Conservation (phyloP, 2,113 vertebrate genomes). For the Spermophilus dauricus region DNA sequence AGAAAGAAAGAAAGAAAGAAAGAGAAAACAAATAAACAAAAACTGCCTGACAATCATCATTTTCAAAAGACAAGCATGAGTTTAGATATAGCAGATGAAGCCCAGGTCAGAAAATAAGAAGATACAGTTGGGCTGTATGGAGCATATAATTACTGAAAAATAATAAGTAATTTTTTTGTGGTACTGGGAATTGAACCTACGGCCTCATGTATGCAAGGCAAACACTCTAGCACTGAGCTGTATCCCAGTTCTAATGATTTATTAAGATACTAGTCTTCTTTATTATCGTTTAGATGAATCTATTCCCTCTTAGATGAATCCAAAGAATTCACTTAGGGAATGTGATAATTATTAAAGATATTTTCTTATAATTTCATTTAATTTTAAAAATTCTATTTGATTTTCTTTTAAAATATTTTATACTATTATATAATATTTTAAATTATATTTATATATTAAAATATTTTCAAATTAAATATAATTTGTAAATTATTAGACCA, state of each 20-base stretch:
- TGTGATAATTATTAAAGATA: not conserved
- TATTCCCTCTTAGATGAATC: not conserved
- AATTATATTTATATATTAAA: not conserved
- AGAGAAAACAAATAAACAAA: not conserved
- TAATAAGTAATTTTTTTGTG: not conserved
- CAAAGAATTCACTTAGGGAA: not conserved
- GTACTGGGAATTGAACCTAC: not conserved
- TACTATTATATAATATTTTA: not conserved
- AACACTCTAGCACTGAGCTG: not conserved
- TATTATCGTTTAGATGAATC: not conserved
- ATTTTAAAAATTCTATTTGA: constrained; percentile 23
- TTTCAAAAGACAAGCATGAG: not conserved
- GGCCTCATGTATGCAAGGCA: not conserved
- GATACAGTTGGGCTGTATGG: not conserved
- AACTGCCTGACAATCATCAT: not conserved
- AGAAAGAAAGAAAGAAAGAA: not conserved
- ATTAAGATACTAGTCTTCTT: not conserved
- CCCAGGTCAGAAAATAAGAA: not conserved
- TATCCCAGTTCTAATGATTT: not conserved
- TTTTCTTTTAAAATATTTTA: not conserved
- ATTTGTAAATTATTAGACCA: constrained; percentile 54
- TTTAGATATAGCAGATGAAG: not conserved
- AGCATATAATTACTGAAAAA: not conserved
- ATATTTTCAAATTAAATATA: not conserved
- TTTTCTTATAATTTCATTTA: not conserved